A percentile compares a stretch with the other conserved stretches of the same genome.
These are phyloP conservation scores for Salminus brasiliensis DNA, from an alignment of 2,113 vertebrate genomes.

Conservation along the genomic window DNA sequence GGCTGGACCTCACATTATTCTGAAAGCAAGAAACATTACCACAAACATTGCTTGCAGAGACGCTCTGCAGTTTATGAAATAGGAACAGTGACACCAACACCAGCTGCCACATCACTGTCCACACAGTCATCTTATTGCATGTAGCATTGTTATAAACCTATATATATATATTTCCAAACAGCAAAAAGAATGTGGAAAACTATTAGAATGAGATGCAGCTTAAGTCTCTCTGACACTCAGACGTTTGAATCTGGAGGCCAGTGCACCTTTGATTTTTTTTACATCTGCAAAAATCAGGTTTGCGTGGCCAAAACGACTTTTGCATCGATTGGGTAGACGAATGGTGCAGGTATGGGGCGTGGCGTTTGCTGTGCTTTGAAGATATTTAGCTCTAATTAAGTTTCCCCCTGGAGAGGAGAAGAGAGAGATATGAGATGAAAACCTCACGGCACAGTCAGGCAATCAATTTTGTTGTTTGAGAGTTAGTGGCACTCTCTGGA, in stretches of 20 bases:
- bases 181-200: not conserved
- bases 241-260: not conserved
- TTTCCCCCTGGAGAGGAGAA: conserved; percentile 66
- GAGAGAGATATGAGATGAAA: conserved; percentile 53
- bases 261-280: not conserved
- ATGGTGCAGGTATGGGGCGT: conserved; percentile 60
- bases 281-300: conserved; percentile 50
- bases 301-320: conserved; percentile 60
- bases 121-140: too few species aligned
- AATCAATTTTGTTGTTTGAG: conserved; percentile 54
- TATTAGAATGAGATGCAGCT: conserved; percentile 22
- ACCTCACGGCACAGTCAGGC: conserved; percentile 42
- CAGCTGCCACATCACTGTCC: too few species aligned
- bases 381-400: conserved; percentile 82
- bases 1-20: not conserved
- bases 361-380: conserved; percentile 66
- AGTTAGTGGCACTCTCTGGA: conserved; percentile 34
- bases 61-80: not conserved
- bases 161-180: not conserved
- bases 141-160: too few species aligned
- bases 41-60: too few species aligned
- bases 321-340: conserved; percentile 64
- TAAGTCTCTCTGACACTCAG: not conserved
- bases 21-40: conserved; percentile 9
- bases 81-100: too few species aligned